These are phyloP conservation scores for Frankliniella fusca DNA, from an alignment of 2,888 invertebrate species.

Conservation along the genomic window DNA sequence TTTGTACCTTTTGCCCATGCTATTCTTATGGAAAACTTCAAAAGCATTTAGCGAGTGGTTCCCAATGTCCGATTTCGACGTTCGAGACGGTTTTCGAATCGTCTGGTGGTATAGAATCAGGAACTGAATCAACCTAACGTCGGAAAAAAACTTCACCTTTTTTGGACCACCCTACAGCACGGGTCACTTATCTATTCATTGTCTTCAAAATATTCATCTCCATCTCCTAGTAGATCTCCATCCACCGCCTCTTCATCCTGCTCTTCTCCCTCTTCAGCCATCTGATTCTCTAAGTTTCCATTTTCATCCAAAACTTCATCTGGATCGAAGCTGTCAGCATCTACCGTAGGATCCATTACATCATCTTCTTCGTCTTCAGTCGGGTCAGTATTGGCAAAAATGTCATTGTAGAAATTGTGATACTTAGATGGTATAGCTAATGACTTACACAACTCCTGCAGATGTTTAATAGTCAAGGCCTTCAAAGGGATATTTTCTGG, in stretches of 20 bases:
- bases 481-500: neutral
- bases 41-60: no score
- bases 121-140: no score
- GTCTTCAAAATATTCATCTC: neutral
- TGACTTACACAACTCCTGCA: neutral
- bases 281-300: neutral
- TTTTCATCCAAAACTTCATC: neutral
- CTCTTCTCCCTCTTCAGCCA: no score
- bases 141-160: no score
- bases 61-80: no score
- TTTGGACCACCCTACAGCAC: no score
- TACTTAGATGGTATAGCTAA: slow-evolving; percentile 2
- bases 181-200: neutral
- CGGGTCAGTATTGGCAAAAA: neutral
- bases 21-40: no score
- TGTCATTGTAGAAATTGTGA: neutral
- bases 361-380: neutral
- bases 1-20: no score
- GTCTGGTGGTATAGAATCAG: no score
- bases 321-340: neutral
- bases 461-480: neutral
- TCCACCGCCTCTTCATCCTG: no score
- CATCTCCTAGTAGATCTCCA: neutral
- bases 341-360: neutral
- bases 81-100: no score